A percentile compares a stretch with the other conserved stretches of the same genome.
Evolutionary conservation across 1,140 invertebrate species (phyloP).

Genomic region (Bombus sylvicola): DNA sequence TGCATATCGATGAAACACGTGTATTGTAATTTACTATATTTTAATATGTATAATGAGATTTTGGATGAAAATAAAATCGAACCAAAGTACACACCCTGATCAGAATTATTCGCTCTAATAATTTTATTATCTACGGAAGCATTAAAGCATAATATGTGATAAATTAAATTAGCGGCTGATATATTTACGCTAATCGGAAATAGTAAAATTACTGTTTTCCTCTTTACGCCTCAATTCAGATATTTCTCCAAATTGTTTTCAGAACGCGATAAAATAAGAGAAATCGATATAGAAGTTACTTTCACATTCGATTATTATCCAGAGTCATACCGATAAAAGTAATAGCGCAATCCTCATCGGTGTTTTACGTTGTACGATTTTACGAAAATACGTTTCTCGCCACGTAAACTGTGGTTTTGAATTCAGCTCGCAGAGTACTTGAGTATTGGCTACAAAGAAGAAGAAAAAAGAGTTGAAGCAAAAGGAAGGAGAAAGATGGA

Average conservation of each 20-base stretch:
- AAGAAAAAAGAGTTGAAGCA: neutral
- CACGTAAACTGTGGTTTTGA: neutral
- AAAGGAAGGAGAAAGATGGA: no score
- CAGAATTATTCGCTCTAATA: neutral
- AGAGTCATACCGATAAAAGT: neutral
- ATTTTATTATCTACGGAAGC: neutral
- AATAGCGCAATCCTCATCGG: neutral
- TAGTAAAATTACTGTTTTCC: neutral
- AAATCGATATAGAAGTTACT: no score
- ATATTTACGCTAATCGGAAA: neutral
- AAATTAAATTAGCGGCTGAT: no score
- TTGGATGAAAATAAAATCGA: neutral
- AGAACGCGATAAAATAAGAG: no score
- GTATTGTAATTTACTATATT: no score
- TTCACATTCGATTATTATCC: neutral
- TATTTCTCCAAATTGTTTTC: neutral
- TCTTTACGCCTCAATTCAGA: neutral
- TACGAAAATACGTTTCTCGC: neutral
- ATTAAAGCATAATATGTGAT: no score
- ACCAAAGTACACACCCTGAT: neutral
- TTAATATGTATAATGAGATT: neutral
- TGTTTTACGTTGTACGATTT: neutral
- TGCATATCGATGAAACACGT: neutral
- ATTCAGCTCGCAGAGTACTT: neutral
- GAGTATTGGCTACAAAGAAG: neutral